Evolutionary conservation across 2,888 invertebrate species (phyloP).

Genomic region (Apodemia duryi): DNA sequence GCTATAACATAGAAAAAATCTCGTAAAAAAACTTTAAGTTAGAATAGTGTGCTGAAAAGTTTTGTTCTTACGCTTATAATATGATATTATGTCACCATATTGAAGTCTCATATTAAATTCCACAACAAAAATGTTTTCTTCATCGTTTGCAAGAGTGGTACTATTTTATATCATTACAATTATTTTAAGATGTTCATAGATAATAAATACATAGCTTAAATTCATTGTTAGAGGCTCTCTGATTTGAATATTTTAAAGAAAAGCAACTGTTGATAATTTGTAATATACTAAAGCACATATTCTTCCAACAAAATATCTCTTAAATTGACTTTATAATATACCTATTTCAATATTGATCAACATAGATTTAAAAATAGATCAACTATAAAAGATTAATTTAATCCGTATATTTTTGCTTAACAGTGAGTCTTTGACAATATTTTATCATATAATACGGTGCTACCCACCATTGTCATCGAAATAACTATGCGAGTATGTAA

Average conservation of each 20-base stretch:
- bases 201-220: conserved; percentile 11
- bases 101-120: background rate
- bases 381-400: background rate
- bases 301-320: background rate
- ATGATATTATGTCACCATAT: background rate
- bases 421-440: conserved; percentile 10
- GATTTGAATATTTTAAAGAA: background rate
- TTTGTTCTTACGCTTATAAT: background rate
- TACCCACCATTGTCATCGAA: background rate
- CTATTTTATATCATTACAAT: conserved; percentile 20
- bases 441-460: conserved; percentile 1
- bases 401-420: background rate
- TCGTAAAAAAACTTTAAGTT: background rate
- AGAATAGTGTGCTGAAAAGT: background rate
- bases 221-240: background rate
- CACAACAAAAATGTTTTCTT: background rate
- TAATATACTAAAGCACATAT: background rate
- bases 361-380: background rate
- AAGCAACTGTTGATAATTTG: background rate
- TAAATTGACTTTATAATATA: background rate
- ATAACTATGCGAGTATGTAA: conserved; percentile 16
- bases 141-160: conserved; percentile 10
- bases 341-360: no score
- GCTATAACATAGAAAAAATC: background rate
- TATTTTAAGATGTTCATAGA: conserved; percentile 20